Evolutionary conservation across 2,113 vertebrate species (phyloP).

Genomic region (Stictonetta naevosa): DNA sequence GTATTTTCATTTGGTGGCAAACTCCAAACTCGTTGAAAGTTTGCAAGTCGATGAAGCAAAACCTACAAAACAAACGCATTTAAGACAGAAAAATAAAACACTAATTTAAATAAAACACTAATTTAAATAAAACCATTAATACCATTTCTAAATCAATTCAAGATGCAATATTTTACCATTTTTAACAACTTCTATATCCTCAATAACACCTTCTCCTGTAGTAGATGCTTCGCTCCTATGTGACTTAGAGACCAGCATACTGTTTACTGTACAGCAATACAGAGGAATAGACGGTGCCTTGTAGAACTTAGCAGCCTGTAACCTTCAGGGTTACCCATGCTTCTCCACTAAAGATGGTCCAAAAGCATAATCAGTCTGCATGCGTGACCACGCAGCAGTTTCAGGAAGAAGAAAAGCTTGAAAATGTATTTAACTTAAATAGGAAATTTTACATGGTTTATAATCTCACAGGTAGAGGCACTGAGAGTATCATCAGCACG

Average conservation of each 20-base stretch:
- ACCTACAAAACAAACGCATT: constrained; percentile 77
- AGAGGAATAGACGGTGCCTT: neutral
- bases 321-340: neutral
- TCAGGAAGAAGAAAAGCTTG: neutral
- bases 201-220: neutral
- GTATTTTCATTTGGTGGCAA: constrained; percentile 93
- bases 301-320: neutral
- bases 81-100: neutral
- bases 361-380: neutral
- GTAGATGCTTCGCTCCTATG: fast-evolving
- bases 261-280: neutral
- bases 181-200: neutral
- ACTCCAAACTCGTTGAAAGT: constrained; percentile 97
- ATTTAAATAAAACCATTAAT: neutral
- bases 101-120: neutral
- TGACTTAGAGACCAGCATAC: neutral
- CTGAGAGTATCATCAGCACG: fast-evolving
- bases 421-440: neutral
- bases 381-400: fast-evolving
- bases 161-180: neutral
- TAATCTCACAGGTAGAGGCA: neutral
- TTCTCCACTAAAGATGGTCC: neutral
- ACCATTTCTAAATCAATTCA: neutral
- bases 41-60: constrained; percentile 92
- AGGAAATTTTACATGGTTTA: neutral